Percentiles rank a stretch among this genome's conserved stretches.
phyloP scores from a whole-genome alignment of 1,140 invertebrate species.

The Heliothis virescens region DNA sequence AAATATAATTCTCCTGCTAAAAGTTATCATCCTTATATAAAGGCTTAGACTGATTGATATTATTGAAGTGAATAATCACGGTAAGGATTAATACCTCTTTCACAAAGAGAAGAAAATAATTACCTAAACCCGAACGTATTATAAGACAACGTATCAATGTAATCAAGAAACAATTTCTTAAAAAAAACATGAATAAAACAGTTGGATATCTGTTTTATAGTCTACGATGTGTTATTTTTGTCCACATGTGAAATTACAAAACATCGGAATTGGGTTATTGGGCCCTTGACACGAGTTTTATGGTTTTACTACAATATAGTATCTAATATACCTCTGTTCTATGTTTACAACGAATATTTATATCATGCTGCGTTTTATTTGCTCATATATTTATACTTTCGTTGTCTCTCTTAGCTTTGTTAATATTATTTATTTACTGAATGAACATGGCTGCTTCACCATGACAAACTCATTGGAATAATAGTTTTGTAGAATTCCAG shows the following conservation, averaged over 20 bases:
- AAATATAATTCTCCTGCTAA: no score
- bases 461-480: not conserved
- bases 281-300: slow-evolving; percentile 68
- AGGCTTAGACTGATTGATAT: no score
- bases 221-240: slow-evolving; percentile 46
- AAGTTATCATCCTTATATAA: no score
- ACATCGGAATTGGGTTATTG: slow-evolving; percentile 68
- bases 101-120: not conserved
- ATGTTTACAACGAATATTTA: not conserved
- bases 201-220: not conserved
- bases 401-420: not conserved
- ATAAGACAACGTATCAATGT: no score
- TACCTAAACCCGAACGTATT: no score
- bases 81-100: not conserved
- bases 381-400: not conserved
- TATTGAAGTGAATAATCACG: no score
- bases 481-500: not conserved
- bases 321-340: slow-evolving; percentile 7
- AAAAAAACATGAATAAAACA: not conserved
- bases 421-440: not conserved
- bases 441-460: not conserved
- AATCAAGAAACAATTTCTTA: not conserved
- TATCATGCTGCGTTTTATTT: not conserved
- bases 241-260: slow-evolving; percentile 47
- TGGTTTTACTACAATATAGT: slow-evolving; percentile 12